Evolutionary conservation across 1,140 invertebrate species (phyloP), one percentile per base, ranked within the genome.

Genomic region (Stegodyphus mimosarum): DNA sequence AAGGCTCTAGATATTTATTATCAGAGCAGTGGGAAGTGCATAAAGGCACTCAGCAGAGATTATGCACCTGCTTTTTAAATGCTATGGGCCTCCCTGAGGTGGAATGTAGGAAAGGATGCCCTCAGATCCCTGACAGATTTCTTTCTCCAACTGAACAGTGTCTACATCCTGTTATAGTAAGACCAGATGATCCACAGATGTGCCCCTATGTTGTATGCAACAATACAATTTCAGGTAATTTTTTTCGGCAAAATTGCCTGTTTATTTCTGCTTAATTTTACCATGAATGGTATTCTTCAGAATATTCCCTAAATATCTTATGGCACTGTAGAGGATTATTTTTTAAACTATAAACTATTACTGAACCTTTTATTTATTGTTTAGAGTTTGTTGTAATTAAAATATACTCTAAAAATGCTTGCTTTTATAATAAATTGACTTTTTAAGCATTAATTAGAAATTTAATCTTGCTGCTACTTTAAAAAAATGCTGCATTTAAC

Each of bases 171-270:
- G 79, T 87, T 7, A 49, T 89, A 49, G 84, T 89, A 6, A 87
- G 73, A 6, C 88, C 87, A 11, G 88, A 89, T 11, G 88, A 88
- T 67, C 88, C 88, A 11, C 71, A 86, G 0, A 84, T 89, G 70
- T 89, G 88, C 71, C 88, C 88, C 53, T 89, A 89, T 77, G 88
- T 89, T 18, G 81, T 89, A n/a, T 89, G 88, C 72, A 89, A 89
- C 71, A 88, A 89, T 52, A 84, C 88, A 15, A 72, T 81, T 7
- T 70, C 79, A 83, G 88, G 88, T 89, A 87, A 78, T 6, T 10
- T 9, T 15, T 10, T 60, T 10, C 9, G 55, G 9, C 15, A 10
- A 9, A 60, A 2, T 60, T 9, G 55, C 55, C 55, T 60, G 15
- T 60, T 60, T 10, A 60, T 60, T 60, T 15, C 15, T 10, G 1